These are phyloP conservation scores for Fratercula arctica DNA, from an alignment of 2,797 vertebrate species.

Conservation along the genomic window DNA sequence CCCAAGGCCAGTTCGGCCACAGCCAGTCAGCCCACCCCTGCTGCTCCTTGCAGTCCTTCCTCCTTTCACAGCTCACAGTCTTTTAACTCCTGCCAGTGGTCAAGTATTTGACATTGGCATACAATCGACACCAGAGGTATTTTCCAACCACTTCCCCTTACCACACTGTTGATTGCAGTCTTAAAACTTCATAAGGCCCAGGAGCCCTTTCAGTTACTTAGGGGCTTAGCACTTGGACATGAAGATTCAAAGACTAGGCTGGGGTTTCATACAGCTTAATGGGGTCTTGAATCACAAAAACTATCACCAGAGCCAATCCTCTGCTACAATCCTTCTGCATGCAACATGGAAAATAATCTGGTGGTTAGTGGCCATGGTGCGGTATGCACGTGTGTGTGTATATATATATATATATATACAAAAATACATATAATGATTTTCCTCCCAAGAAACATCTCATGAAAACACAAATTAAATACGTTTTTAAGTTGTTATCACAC, in stretches of 20 bases:
- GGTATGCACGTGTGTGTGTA: neutral
- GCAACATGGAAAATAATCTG: neutral
- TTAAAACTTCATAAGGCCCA: neutral
- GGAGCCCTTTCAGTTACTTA: neutral
- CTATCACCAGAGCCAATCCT: neutral
- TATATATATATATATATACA: neutral
- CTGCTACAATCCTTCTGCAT: neutral
- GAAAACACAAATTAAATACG: neutral
- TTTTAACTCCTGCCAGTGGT: neutral
- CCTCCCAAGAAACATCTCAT: neutral
- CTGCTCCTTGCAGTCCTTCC: neutral
- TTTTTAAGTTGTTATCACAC: neutral
- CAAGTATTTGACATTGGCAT: neutral
- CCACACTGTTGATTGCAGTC: neutral
- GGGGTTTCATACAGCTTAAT: neutral
- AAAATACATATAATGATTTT: neutral
- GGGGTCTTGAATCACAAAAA: neutral
- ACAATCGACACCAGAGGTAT: neutral
- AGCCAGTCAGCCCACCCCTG: neutral
- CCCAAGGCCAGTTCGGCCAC: fast-evolving
- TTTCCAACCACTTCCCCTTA: neutral
- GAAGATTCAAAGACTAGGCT: neutral
- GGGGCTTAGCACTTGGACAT: neutral
- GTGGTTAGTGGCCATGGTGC: neutral
- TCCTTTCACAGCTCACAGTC: neutral